phyloP scores from a whole-genome alignment of 2,888 invertebrate species.

The Aplocera efformata region DNA sequence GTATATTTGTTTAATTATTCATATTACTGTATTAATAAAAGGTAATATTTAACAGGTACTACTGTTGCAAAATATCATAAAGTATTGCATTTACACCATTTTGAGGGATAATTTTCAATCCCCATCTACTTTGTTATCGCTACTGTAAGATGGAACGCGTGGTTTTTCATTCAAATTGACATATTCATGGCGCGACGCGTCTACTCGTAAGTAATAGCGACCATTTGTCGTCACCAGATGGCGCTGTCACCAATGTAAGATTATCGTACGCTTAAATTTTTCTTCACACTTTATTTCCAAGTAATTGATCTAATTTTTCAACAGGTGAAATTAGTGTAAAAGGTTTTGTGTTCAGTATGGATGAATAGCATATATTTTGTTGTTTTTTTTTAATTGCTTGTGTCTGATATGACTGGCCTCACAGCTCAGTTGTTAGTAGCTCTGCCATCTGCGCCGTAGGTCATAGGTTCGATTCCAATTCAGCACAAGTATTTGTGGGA shows the following conservation, averaged over 20 bases:
- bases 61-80: too few relatives aligned
- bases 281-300: conserved; percentile 38
- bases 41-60: too few relatives aligned
- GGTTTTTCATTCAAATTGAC: conserved; percentile 36
- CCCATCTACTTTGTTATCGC: conserved; percentile 8
- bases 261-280: conserved; percentile 43
- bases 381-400: too few relatives aligned
- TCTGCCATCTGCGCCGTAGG: too few relatives aligned
- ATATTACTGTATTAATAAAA: too few relatives aligned
- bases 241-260: conserved; percentile 34
- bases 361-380: conserved; percentile 12
- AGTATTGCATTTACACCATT: neutral
- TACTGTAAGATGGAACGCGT: conserved; percentile 13
- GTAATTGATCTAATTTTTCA: conserved; percentile 34
- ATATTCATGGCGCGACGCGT: conserved; percentile 37
- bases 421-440: too few relatives aligned
- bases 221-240: conserved; percentile 55
- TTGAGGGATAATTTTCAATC: conserved; percentile 9
- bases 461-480: too few relatives aligned
- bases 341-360: neutral
- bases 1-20: too few relatives aligned
- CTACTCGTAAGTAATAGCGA: conserved; percentile 45
- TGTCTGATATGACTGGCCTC: too few relatives aligned
- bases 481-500: too few relatives aligned
- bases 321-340: conserved; percentile 17